A percentile compares a stretch with the other conserved stretches of the same genome.
Conservation (phyloP, 1,140 invertebrate species). For the Sitodiplosis mosellana region DNA sequence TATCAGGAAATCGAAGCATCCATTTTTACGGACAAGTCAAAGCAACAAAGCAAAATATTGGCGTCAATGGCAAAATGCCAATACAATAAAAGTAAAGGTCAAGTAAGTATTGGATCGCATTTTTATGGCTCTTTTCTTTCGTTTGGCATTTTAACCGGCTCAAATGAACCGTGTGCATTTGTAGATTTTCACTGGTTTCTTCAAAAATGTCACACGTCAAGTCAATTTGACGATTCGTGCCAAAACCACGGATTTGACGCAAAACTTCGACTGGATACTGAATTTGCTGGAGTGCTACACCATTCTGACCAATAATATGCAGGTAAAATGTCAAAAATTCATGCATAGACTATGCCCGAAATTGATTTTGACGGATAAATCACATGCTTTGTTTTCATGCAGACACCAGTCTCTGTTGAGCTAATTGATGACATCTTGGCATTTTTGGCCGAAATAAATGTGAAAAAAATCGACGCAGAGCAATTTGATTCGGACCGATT, state of each 20-base stretch:
- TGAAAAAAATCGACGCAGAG: conserved; percentile 10
- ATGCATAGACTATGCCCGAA: too few species aligned
- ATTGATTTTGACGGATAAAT: background rate
- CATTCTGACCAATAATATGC: conserved; percentile 13
- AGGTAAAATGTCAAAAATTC: conserved; percentile 6
- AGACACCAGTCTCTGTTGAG: conserved; percentile 14
- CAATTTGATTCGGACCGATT: conserved; percentile 13
- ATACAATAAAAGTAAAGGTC: conserved; percentile 17
- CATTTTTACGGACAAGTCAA: background rate
- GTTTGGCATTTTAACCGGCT: background rate
- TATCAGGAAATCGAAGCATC: background rate
- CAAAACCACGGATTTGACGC: background rate
- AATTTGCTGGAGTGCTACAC: conserved; percentile 10
- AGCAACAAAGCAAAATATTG: conserved; percentile 13
- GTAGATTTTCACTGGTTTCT: conserved; percentile 22
- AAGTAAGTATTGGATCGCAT: conserved; percentile 10
- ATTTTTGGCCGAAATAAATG: conserved; percentile 16
- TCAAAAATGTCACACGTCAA: conserved; percentile 11
- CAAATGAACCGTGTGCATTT: background rate
- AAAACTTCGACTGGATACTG: conserved; percentile 3
- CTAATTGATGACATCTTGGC: conserved; percentile 15
- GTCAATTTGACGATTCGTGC: conserved; percentile 3
- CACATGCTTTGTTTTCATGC: background rate
- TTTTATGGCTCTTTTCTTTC: background rate
- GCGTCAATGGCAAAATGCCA: conserved; percentile 15